Evolutionary conservation across 2,113 vertebrate species (phyloP), one percentile per base, ranked within the genome.

Genomic region (Pogona vitticeps): DNA sequence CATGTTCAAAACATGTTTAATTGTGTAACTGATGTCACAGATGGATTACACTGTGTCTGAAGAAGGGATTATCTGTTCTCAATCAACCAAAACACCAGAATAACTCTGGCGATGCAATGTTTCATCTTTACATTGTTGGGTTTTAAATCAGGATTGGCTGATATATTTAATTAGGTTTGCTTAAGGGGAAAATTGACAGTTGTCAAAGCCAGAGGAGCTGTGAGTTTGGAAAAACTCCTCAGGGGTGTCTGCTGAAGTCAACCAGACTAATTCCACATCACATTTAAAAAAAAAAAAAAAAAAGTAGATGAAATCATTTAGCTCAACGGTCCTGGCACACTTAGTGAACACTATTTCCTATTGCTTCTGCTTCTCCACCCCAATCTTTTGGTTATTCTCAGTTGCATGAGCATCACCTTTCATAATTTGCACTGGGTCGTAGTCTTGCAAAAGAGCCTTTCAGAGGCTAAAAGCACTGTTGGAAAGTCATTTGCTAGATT

Each of bases 281-380:
- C 88, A 88, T 94, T 52, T 52, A 52, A 52, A 52, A 10, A 5
- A 52, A 52, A n/a, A n/a, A n/a, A 93, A 94, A 92, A 84, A 90
- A 91, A 92, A 93, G 91, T 92, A 93, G 86, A 93, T 88, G 83
- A 92, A 87, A 91, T 90, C 71, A 90, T 92, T 92, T 87, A 82
- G 87, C 85, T 94, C 90, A 92, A 78, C 91, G 92, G 91, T 86
- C 86, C 92, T 88, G 82, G 14, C 20, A 90, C 76, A 73, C 87
- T 89, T 90, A 88, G 68, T 87, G 91, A 83, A 76, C 86, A 46
- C 82, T 86, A 89, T 86, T n/a, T 23, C 46, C 71, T 82, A 8
- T 63, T 76, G 72, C 5, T 40, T 56, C n/a, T 75, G n/a, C 40
- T 52, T 67, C 70, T 75, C 33, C 42, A 36, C 38, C 70, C 38